Base-by-base conservation (phyloP, 2,888 invertebrate species). In the Sphinx pinastri region DNA sequence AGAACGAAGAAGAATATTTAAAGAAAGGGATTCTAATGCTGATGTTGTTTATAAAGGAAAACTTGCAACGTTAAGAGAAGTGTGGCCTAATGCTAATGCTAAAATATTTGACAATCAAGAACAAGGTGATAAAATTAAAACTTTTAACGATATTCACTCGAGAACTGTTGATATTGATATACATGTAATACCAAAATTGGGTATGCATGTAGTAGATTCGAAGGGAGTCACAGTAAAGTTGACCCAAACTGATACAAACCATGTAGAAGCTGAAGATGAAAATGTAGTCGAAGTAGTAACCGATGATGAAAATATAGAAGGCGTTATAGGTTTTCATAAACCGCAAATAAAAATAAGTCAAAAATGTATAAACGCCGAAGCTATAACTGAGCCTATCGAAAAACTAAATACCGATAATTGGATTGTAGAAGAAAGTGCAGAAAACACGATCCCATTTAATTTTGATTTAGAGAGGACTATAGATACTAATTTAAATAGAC, bases 1-100 rank as follows among this genome's bases (percentile, higher is more conserved):
- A 77, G 85, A 88, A 75, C 85, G 79, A 70, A 81, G 82, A 68
- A 77, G 86, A 55, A 77, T 77, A 59, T 77, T 81, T 10, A 81
- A 75, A 47, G 63, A 14, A 38, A 58, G 49, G 2, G 19, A 63
- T 75, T 73, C 16, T 73, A 54, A 54, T 14, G 19, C 74, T 49
- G 71, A 67, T 13, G 70, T 70, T 10, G 55, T 63, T 63, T 67
- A 10, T 59, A 19, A 66, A 10, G 57, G 19, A 47, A 67, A 54
- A 54, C 16, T 54, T 54, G 38, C 7, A 10, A 51, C 51, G 3
- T 38, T 67, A 11, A 54, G 54, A 51, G 54, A 54, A 45, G 13
- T 55, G 12, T 6, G 38, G 16, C 31, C 19, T 47, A 19, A 25
- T 7, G n/a, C 5, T 38, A 49, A 49, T 7, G 19, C 13, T 8